These are phyloP conservation scores for Didymodactylos carnosus DNA, from an alignment of 2,888 invertebrate genomes.

Conservation along the genomic window DNA sequence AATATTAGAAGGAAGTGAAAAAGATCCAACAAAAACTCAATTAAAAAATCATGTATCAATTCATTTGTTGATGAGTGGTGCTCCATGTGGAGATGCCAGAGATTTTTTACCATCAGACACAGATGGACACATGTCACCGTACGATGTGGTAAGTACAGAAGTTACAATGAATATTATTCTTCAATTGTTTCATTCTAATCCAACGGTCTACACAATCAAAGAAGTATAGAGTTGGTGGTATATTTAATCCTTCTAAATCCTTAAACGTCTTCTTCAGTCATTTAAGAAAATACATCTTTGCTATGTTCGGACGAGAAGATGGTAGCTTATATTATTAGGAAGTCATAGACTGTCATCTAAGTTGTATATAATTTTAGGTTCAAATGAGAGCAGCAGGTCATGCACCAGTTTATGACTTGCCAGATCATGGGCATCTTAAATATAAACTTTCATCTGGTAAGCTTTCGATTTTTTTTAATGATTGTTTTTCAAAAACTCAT, in stretches of 20 bases:
- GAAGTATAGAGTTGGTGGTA: no score
- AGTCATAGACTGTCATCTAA: no score
- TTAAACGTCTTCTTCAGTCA: no score
- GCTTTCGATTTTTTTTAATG: background rate
- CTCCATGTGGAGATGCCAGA: background rate
- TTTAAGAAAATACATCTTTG: no score
- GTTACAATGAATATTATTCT: no score
- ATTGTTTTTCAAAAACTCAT: no score
- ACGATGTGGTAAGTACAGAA: background rate
- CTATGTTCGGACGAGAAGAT: no score
- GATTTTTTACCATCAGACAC: background rate
- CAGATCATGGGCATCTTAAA: background rate
- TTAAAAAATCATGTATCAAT: background rate
- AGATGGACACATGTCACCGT: background rate
- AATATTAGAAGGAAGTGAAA: background rate
- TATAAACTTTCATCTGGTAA: background rate
- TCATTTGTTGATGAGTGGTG: background rate
- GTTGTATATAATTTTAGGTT: no score
- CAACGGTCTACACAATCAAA: no score
- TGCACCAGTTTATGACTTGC: background rate
- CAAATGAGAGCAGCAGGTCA: background rate
- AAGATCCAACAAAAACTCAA: background rate
- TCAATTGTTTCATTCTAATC: no score
- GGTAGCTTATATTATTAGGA: no score
- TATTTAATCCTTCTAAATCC: no score